Evolutionary conservation across 1,140 invertebrate genomes (phyloP).

Genomic region (Megalopta genalis): DNA sequence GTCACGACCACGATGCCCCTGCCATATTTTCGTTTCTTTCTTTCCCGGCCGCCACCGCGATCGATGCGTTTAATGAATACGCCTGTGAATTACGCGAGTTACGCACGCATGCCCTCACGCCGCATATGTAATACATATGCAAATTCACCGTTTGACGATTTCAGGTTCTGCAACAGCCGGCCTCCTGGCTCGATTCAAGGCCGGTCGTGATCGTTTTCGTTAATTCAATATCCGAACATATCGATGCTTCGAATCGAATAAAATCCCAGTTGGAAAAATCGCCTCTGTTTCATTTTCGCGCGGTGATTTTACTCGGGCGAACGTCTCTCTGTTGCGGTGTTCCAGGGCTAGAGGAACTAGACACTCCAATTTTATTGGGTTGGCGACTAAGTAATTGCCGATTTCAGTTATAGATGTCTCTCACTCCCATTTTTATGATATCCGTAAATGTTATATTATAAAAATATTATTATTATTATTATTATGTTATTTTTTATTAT

Average conservation of each 20-base stretch:
- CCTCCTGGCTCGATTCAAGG: not conserved
- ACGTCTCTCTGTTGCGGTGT: too few species aligned
- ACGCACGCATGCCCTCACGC: constrained; percentile 1
- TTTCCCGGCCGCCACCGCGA: not conserved
- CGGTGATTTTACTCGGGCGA: too few species aligned
- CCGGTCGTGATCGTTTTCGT: not conserved
- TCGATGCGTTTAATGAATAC: constrained; percentile 50
- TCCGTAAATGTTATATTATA: too few species aligned
- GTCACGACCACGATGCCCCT: constrained; percentile 20
- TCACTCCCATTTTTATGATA: too few species aligned
- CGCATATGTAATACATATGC: not conserved
- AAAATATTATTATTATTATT: too few species aligned
- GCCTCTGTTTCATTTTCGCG: too few species aligned
- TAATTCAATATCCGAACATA: not conserved
- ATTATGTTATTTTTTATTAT: too few species aligned
- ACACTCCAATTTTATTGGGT: too few species aligned
- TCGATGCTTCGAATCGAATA: not conserved
- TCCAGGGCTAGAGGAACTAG: too few species aligned
- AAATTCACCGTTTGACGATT: not conserved
- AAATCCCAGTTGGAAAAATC: not conserved
- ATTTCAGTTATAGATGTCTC: too few species aligned
- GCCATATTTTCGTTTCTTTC: constrained; percentile 27
- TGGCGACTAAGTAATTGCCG: too few species aligned
- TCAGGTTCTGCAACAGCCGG: not conserved
- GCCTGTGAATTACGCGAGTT: constrained; percentile 14